Evolutionary conservation across 2,113 vertebrate species (phyloP), one percentile per base, ranked within the genome.

Genomic region (Coregonus clupeaformis): DNA sequence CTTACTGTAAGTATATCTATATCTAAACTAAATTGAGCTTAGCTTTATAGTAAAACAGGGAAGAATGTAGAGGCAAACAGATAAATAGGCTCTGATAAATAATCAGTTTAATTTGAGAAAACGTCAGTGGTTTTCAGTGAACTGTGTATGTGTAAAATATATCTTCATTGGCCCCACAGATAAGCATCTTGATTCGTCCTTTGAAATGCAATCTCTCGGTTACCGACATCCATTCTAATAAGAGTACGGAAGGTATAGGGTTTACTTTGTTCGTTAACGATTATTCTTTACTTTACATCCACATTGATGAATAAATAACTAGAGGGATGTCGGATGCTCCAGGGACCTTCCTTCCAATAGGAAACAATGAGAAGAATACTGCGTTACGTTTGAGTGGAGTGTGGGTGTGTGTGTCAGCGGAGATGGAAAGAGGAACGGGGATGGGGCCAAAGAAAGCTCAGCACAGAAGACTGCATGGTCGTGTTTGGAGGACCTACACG

Each of bases 151-250:
- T 82, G 73, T 86, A 82, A 83, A 83, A 80, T 78, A n/a, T 85
- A 86, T 89, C 89, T 87, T 75, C 14, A 65, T 78, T 90, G 87
- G 86, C 87, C 2, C 72, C 22, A 71, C 47, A 86, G 91, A 91
- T 90, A 87, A 90, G 82, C 71, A 91, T 89, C 89, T 86, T 45
- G 81, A 89, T 85, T 80, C 45, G 55, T 12, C 81, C 78, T 88
- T 86, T 84, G 82, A 89, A 87, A 90, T 49, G 36, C 29, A 65
- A 91, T 84, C 82, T 78, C 30, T 14, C 36, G 63, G 63, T 52
- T 71, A 62, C 68, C 3, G 64, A 2, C 69, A 69, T 69, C 6
- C 22, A 32, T 76, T 78, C 2, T 52, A 47, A 45, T 68, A 55
- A 55, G 57, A 60, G 47, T 42, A 65, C 65, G 72, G 77, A 30